Conservation (phyloP, 1,140 invertebrate genomes). For the Atta colombica region DNA sequence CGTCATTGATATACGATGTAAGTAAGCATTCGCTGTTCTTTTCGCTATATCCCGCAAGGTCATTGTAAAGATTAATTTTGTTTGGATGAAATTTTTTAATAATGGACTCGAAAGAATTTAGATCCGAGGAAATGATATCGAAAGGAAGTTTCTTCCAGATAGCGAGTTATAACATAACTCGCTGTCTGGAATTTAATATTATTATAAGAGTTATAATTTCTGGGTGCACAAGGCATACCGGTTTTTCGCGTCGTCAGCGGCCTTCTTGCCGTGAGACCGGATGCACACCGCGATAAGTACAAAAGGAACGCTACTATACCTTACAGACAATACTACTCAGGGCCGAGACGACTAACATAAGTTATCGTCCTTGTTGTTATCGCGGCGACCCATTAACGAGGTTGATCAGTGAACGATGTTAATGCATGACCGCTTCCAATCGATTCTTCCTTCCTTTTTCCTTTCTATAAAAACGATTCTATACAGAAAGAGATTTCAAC, state of each 20-base stretch:
- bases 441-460: slow-evolving; percentile 29
- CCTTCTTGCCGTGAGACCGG: slow-evolving; percentile 66
- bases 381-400: slow-evolving; percentile 61
- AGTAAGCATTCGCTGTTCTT: neutral
- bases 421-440: slow-evolving; percentile 58
- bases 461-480: neutral
- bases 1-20: neutral
- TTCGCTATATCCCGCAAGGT: neutral
- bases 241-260: slow-evolving; percentile 73
- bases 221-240: slow-evolving; percentile 41
- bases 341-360: slow-evolving; percentile 42
- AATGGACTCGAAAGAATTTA: neutral
- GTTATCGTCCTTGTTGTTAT: slow-evolving; percentile 70
- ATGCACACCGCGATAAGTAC: slow-evolving; percentile 71
- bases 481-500: neutral
- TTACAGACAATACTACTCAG: slow-evolving; percentile 66
- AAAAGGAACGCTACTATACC: slow-evolving; percentile 70
- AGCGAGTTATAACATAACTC: neutral
- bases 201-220: slow-evolving; percentile 22
- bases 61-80: neutral
- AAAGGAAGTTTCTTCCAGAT: slow-evolving; percentile 21
- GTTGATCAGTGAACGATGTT: slow-evolving; percentile 61
- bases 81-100: neutral
- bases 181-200: too few relatives aligned
- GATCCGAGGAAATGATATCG: neutral